These are phyloP conservation scores for Antechinus stuartii DNA, from an alignment of 2,113 vertebrate species.

Conservation along the genomic window DNA sequence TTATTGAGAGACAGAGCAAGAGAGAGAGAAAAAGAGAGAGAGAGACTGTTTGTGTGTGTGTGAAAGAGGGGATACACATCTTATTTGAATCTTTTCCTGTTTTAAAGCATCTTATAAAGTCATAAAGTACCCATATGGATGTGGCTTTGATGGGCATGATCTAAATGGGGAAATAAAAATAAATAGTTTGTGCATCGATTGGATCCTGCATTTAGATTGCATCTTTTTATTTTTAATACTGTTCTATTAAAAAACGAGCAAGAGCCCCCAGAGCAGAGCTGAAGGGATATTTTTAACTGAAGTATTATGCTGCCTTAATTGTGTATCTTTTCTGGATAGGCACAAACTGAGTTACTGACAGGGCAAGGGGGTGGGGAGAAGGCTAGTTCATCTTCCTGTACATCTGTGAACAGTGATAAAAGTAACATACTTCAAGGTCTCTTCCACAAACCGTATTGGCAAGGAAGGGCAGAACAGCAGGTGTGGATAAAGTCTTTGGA, in stretches of 20 bases:
- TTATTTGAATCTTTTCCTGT: constrained; percentile 60
- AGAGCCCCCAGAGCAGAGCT: constrained; percentile 58
- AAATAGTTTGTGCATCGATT: constrained; percentile 72
- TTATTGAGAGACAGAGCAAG: constrained; percentile 29
- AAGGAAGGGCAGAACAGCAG: constrained; percentile 63
- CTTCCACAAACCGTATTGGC: constrained; percentile 53
- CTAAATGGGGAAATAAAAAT: constrained; percentile 79
- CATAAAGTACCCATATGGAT: constrained; percentile 69
- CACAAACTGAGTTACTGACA: constrained; percentile 48
- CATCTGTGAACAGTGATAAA: constrained; percentile 47
- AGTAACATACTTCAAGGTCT: constrained; percentile 46
- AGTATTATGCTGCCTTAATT: constrained; percentile 68
- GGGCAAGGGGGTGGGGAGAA: constrained; percentile 11
- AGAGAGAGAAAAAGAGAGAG: too few relatives aligned
- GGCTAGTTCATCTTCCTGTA: constrained; percentile 36
- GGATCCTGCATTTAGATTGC: constrained; percentile 63
- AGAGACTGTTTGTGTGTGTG: neutral
- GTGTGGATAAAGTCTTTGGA: constrained; percentile 54
- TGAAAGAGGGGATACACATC: constrained; percentile 32
- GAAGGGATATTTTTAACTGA: constrained; percentile 59
- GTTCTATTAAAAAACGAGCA: constrained; percentile 58
- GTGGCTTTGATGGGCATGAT: constrained; percentile 54
- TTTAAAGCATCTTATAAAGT: constrained; percentile 71
- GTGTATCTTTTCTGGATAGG: constrained; percentile 63
- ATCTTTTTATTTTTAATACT: constrained; percentile 75